Evolutionary conservation across 2,797 vertebrate genomes (phyloP).

Genomic region (Malacoctenus gilli): DNA sequence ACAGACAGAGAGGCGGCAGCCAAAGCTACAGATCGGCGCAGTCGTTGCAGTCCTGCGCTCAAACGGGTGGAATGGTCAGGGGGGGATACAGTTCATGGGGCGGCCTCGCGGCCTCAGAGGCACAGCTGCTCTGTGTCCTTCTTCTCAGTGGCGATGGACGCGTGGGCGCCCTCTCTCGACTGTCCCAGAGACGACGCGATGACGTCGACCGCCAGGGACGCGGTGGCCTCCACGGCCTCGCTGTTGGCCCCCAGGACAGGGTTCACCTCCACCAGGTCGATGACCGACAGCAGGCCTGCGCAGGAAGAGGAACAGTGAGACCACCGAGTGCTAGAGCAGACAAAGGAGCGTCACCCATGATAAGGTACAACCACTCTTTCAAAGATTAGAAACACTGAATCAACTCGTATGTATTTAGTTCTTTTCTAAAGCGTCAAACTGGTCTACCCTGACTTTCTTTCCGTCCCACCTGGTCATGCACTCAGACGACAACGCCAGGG

Average conservation of each 20-base stretch:
- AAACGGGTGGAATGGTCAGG: slow-evolving; percentile 77
- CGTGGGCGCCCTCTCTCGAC: slow-evolving; percentile 88
- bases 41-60: slow-evolving; percentile 41
- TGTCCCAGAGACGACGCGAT: slow-evolving; percentile 93
- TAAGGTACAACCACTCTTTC: too few relatives aligned
- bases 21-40: slow-evolving; percentile 24
- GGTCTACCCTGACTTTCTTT: too few relatives aligned
- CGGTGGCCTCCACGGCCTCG: slow-evolving; percentile 89
- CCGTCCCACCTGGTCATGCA: too few relatives aligned
- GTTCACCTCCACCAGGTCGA: slow-evolving; percentile 97
- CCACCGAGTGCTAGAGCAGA: too few relatives aligned
- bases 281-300: slow-evolving; percentile 92
- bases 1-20: slow-evolving; percentile 2
- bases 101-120: slow-evolving; percentile 60
- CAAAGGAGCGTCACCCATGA: too few relatives aligned
- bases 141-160: slow-evolving; percentile 80
- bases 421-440: too few relatives aligned
- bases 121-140: slow-evolving; percentile 80
- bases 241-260: slow-evolving; percentile 85
- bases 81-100: slow-evolving; percentile 45
- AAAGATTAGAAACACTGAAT: too few relatives aligned
- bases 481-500: too few relatives aligned
- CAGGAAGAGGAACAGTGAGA: slow-evolving; percentile 7
- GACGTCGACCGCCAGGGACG: slow-evolving; percentile 89
- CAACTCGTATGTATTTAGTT: too few relatives aligned